Base-by-base conservation (phyloP, 2,797 vertebrate genomes). In the Chrosomus eos region DNA sequence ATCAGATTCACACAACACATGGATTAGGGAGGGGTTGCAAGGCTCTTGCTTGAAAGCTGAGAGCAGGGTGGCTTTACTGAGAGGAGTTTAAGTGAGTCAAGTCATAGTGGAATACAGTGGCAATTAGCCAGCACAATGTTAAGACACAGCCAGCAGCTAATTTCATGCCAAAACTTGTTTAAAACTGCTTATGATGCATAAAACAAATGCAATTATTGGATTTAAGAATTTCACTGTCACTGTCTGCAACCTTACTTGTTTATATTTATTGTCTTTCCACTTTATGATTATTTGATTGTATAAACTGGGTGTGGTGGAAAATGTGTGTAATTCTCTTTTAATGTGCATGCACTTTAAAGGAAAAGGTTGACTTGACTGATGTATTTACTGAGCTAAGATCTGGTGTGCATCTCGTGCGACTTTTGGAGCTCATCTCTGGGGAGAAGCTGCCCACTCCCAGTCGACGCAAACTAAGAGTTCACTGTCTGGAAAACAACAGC, bases 401-500 rank as follows among this genome's bases (percentile, higher is more conserved):
- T 0, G 97, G 97, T 6, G 90, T 94, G 9, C 84, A 84, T 86
- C 95, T 98, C 16, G 92, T 98, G 14, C 92, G 92, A 62, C 95
- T 98, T 28, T 90, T 98, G 86, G 97, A 98, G 92, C 92, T 97
- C 78, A 96, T 98, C 83, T 96, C 96, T 4, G 93, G 91, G 28
- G 94, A 95, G 78, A 83, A 82, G 67, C 90, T 98, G 86, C 95
- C 94, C 5, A 91, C 85, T 0, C 96, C 96, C 0, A 97, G 93
- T 90, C 88, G 80, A 11, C 94, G 95, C 33, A 94, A 74, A 13
- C 93, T 98, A 87, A 93, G 96, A 0, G 96, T 97, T 23, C 96
- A 97, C 94, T 97, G 94, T 86, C 92, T 98, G 78, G 97, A 98
- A 89, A 99, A 98, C 94, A 98, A 96, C 93, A 96, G 96, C 94